phyloP scores from a whole-genome alignment of 2,888 invertebrate genomes.

The Eilema sororculum region DNA sequence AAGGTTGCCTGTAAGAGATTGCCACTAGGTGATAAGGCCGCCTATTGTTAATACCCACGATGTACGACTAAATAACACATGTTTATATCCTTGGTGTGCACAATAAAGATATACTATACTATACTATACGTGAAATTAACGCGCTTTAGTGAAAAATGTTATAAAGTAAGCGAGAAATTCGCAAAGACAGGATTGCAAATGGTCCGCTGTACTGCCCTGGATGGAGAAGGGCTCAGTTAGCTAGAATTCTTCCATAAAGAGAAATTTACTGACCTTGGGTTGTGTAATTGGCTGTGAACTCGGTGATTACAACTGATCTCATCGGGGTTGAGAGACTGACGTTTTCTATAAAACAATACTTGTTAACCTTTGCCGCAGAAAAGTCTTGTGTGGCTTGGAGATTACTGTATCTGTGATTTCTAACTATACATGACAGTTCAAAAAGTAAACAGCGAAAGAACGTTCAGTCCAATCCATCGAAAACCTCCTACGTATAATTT shows the following conservation, averaged over 20 bases:
- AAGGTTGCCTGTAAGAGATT: no score
- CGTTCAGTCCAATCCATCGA: no score
- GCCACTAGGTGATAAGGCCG: no score
- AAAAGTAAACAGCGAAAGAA: no score
- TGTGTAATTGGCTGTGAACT: background rate
- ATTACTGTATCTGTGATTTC: background rate
- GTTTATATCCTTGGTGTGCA: no score
- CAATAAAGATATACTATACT: no score
- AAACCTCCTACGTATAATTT: no score
- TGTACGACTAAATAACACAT: no score
- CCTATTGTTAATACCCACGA: no score
- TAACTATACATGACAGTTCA: background rate
- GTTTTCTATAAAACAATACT: background rate
- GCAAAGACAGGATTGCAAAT: background rate
- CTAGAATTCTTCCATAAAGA: background rate
- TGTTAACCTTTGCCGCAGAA: background rate
- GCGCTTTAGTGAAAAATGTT: background rate
- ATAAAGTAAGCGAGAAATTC: no score
- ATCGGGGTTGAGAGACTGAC: background rate
- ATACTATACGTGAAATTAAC: no score
- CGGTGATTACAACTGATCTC: background rate
- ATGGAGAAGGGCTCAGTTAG: background rate
- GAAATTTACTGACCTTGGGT: slow-evolving; percentile 1
- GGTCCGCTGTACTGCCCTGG: background rate
- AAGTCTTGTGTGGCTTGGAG: background rate